Percentiles rank a stretch among this genome's conserved stretches.
Evolutionary conservation across 2,113 vertebrate genomes (phyloP).

Genomic region (Fulica atra): DNA sequence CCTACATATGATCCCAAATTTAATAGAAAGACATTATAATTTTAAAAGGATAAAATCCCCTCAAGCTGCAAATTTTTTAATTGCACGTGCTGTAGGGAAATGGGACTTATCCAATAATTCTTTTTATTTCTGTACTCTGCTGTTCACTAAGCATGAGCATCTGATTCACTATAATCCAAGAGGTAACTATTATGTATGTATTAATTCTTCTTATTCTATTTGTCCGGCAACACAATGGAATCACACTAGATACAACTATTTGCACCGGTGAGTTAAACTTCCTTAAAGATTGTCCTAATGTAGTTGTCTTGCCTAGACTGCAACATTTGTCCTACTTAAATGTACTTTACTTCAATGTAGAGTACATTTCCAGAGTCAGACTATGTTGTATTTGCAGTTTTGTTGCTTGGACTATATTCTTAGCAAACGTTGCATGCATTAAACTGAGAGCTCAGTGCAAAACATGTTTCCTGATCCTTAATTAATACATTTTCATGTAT

Average conservation of each 20-base stretch:
- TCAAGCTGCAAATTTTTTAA: slow-evolving; percentile 36
- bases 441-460: slow-evolving; percentile 46
- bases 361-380: slow-evolving; percentile 48
- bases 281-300: slow-evolving; percentile 80
- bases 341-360: slow-evolving; percentile 58
- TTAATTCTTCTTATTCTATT: slow-evolving; percentile 93
- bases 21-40: neutral
- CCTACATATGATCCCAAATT: slow-evolving; percentile 53
- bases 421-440: slow-evolving; percentile 74
- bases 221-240: slow-evolving; percentile 92
- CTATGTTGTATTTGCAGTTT: slow-evolving; percentile 28
- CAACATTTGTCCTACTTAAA: slow-evolving; percentile 49
- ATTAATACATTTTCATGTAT: neutral
- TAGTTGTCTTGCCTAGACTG: slow-evolving; percentile 69
- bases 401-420: slow-evolving; percentile 62
- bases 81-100: slow-evolving; percentile 56
- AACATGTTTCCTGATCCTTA: slow-evolving; percentile 37
- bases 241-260: slow-evolving; percentile 99
- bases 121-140: slow-evolving; percentile 56
- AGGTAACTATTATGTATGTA: slow-evolving; percentile 76
- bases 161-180: slow-evolving; percentile 67
- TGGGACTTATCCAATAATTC: neutral
- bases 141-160: slow-evolving; percentile 73
- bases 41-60: slow-evolving; percentile 39
- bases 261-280: slow-evolving; percentile 98